A percentile compares a stretch with the other conserved stretches of the same genome.
Conservation (phyloP, 2,113 vertebrate species). For the Gasterosteus aculeatus region DNA sequence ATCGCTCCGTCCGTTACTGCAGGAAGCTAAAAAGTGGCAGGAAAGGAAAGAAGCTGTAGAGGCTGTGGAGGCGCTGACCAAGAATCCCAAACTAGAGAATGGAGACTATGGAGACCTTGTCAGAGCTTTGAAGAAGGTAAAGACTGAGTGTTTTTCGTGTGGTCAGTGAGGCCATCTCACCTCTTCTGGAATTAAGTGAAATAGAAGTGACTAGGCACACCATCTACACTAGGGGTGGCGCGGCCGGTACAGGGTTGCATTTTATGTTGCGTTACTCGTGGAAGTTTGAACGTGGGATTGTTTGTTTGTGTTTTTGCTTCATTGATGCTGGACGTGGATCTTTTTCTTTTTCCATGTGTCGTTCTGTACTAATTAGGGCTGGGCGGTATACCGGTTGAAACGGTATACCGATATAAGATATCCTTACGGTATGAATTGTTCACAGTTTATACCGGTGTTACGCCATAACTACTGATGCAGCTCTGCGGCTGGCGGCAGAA, state of each 20-base stretch:
- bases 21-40: conserved; percentile 99
- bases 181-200: neutral
- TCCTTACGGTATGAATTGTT: too few relatives aligned
- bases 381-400: too few relatives aligned
- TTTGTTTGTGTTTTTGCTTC: neutral
- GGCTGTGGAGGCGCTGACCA: conserved; percentile 88
- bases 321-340: neutral
- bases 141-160: neutral
- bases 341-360: too few relatives aligned
- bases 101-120: conserved; percentile 96
- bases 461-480: too few relatives aligned
- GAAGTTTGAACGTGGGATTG: neutral
- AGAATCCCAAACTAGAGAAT: conserved; percentile 94
- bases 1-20: conserved; percentile 31
- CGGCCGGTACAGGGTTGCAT: too few relatives aligned
- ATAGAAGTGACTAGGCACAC: neutral
- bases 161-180: neutral
- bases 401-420: too few relatives aligned
- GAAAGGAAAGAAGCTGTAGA: conserved; percentile 97
- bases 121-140: conserved; percentile 94
- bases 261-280: neutral
- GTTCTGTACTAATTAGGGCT: neutral
- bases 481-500: too few relatives aligned
- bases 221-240: too few relatives aligned
- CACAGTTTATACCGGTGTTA: too few relatives aligned